These are phyloP conservation scores for Tupaia tana DNA, from an alignment of 2,113 vertebrate species.

Conservation along the genomic window DNA sequence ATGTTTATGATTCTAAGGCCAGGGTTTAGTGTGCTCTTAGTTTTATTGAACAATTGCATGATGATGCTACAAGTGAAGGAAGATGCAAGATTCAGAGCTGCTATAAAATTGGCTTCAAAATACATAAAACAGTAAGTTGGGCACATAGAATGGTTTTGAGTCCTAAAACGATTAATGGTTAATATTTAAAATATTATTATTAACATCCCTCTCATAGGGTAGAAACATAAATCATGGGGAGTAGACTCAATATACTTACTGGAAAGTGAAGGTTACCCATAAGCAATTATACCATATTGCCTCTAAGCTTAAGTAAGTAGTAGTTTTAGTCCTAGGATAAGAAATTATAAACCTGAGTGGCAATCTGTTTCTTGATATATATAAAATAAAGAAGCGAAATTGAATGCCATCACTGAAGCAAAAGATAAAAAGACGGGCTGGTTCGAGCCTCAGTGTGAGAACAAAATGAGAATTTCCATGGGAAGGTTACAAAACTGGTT, in stretches of 20 bases:
- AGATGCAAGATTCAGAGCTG: not conserved
- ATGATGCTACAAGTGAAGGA: not conserved
- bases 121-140: not conserved
- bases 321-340: not conserved
- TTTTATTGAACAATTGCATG: slow-evolving; percentile 50
- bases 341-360: not conserved
- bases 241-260: not conserved
- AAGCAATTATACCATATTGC: not conserved
- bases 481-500: not conserved
- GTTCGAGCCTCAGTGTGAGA: not conserved
- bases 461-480: not conserved
- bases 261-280: not conserved
- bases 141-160: not conserved
- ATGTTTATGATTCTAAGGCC: slow-evolving; percentile 23
- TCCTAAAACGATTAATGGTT: not conserved
- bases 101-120: slow-evolving; percentile 58
- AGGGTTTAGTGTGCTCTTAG: not conserved
- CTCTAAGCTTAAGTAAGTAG: not conserved
- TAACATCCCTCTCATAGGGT: not conserved
- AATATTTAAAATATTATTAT: slow-evolving; percentile 38
- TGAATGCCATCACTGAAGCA: not conserved
- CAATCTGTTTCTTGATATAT: not conserved
- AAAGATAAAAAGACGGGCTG: not conserved
- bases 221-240: not conserved
- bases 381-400: not conserved